Conservation (phyloP, 2,113 vertebrate genomes). For the Dascyllus trimaculatus region DNA sequence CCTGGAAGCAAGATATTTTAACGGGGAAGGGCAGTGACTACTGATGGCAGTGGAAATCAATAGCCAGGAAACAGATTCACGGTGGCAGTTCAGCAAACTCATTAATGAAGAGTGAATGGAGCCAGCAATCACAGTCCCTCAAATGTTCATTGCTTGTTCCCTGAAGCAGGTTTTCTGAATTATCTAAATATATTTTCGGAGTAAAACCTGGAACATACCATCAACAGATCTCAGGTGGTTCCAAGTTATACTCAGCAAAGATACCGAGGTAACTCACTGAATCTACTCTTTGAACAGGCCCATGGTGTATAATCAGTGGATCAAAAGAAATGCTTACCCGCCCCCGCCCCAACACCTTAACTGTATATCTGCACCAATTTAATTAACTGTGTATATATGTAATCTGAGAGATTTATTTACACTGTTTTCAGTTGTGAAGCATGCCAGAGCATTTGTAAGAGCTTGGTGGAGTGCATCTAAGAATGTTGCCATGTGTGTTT, state of each 20-base stretch:
- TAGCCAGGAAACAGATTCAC: constrained; percentile 24
- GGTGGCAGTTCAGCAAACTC: constrained; percentile 15
- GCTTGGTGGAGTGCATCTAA: constrained; percentile 56
- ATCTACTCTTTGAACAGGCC: constrained; percentile 22
- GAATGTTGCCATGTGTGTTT: constrained; percentile 48
- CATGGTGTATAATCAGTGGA: constrained; percentile 31
- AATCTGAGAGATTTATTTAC: constrained; percentile 75
- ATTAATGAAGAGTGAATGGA: constrained; percentile 28
- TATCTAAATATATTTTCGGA: constrained; percentile 5
- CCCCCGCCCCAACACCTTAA: constrained; percentile 25
- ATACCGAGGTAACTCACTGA: constrained; percentile 6
- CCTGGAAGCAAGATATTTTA: constrained; percentile 17
- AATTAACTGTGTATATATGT: constrained; percentile 52
- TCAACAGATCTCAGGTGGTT: not conserved
- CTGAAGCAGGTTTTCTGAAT: constrained; percentile 30
- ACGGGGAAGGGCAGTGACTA: constrained; percentile 51
- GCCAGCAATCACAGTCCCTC: constrained; percentile 12
- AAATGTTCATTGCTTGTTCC: constrained; percentile 14
- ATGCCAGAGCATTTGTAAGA: constrained; percentile 66
- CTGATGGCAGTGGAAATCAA: constrained; percentile 62
- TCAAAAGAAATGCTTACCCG: constrained; percentile 11
- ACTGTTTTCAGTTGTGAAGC: constrained; percentile 70
- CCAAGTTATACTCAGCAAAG: constrained; percentile 11
- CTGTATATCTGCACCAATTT: constrained; percentile 64
- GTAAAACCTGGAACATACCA: constrained; percentile 11